phyloP scores from a whole-genome alignment of 2,797 vertebrate genomes.

The Pseudomugil tenellus region DNA sequence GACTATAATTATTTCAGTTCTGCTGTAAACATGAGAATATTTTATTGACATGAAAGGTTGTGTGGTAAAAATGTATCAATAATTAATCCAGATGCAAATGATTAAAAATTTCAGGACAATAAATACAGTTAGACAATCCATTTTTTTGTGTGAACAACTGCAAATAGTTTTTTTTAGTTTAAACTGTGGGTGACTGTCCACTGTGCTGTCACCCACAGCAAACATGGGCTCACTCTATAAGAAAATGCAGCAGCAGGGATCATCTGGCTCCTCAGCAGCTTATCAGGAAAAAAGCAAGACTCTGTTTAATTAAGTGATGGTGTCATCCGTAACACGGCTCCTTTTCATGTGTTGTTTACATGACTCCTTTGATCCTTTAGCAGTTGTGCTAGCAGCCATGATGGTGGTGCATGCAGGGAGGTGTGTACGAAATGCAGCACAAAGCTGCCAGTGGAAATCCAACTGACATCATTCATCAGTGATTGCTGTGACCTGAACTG shows the following conservation, averaged over 20 bases:
- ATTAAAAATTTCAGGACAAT: not conserved
- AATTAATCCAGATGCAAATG: not conserved
- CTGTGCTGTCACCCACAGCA: not conserved
- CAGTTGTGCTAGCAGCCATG: constrained; percentile 41
- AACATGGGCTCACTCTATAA: constrained; percentile 5
- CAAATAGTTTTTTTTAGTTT: not conserved
- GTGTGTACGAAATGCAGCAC: constrained; percentile 32
- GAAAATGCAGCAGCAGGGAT: constrained; percentile 16
- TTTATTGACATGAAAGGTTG: too few species aligned
- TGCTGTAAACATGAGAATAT: not conserved
- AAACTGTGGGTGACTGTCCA: not conserved
- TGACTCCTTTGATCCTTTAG: constrained; percentile 55
- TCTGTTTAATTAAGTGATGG: constrained; percentile 62
- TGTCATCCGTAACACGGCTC: constrained; percentile 64
- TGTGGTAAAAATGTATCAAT: not conserved
- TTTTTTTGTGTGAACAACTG: not conserved
- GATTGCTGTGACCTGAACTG: constrained; percentile 3
- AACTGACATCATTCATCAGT: constrained; percentile 23
- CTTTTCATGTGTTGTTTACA: constrained; percentile 70
- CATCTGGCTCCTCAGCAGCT: constrained; percentile 18
- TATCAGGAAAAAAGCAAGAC: constrained; percentile 16
- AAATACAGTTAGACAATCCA: not conserved
- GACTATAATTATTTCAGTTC: not conserved
- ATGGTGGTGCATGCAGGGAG: constrained; percentile 26
- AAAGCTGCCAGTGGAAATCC: constrained; percentile 29